Evolutionary conservation across 2,113 vertebrate genomes (phyloP), one percentile per base, ranked within the genome.

Genomic region (Serilophus lunatus): DNA sequence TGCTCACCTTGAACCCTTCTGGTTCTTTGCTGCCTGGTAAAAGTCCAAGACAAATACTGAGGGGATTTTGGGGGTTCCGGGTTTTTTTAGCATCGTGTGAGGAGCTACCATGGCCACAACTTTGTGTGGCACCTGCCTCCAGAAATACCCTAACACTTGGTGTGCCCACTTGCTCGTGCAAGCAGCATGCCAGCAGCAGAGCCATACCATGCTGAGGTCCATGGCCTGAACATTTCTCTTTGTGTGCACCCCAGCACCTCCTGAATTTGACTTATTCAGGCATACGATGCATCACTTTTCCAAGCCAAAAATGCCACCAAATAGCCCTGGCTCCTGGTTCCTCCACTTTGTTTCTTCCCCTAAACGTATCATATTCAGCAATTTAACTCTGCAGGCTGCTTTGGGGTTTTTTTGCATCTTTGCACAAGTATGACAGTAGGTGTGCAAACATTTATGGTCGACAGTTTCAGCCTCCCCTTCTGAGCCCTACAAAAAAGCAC

Each of bases 201-300:
- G 22, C 33, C 40, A 14, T 1, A 1, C 29, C 4, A 1, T 2
- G 1, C 33, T 7, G 49, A 68, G 44, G 29, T 45, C 35, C 45
- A 36, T 20, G 18, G 22, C 54, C 70, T 33, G 28, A 60, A 35
- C 33, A 2, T 13, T 61, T 61, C 63, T 71, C 28, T 40, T 33
- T 18, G 9, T 16, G 44, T 10, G 22, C n/a, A 35, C 19, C 35
- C 35, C 74, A 49, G 23, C 51, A 61, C 8, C 29, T 53, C 71
- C 23, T 51, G 38, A 15, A 18, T 53, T 38, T 77, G 36, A 10
- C 45, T 86, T 59, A 17, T 2, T n/a, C 44, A 36, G 72, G 60
- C 50, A 49, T 31, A n/a, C 0, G 3, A 18, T 12, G 31, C 59
- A 53, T 50, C 64, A 14, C 36, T 65, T 61, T 56, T 36, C 31